Evolutionary conservation across 2,888 invertebrate species (phyloP), one percentile per base, ranked within the genome.

Genomic region (Dinocampus coccinellae): DNA sequence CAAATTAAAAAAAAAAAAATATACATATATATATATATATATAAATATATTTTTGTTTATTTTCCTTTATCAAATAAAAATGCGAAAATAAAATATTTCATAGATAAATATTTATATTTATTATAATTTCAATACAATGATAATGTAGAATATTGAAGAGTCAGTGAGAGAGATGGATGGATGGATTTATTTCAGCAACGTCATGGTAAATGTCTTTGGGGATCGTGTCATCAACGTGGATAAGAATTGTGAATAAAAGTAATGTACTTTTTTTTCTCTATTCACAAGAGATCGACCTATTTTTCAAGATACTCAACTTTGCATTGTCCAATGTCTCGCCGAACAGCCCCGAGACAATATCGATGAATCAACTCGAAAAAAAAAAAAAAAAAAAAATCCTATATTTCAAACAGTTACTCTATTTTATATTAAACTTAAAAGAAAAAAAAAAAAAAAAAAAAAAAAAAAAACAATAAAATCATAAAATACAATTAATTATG

Each of bases 311-410:
- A 29, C 33, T 33, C 29, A 13, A 52, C 47, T 64, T 33, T 29
- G 58, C 29, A 57, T 66, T 66, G 66, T 66, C 20, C 57, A 36
- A 55, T 57, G 39, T 66, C 57, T 36, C 13, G 24, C 36, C 20
- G 29, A 6, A 33, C 3, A 33, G 36, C 22, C 39, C 36, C 26
- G 39, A 66, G 57, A 57, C 57, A 57, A 24, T 66, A 66, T 57
- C 39, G 42, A 66, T 66, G 42, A 29, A 29, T 29, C 29, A 7
- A 29, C 29, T 7, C 7, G 29, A 29, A 29, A 29, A 29, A 29
- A 29, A 29, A 29, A 29, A 29, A 29, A n/a, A n/a, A n/a, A n/a
- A n/a, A n/a, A 29, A 3, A 29, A 29, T 29, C 7, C 7, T n/a
- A n/a, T n/a, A n/a, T n/a, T n/a, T n/a, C n/a, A n/a, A n/a, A n/a